phyloP scores from a whole-genome alignment of 1,140 invertebrate genomes.

The Drosophila insularis region DNA sequence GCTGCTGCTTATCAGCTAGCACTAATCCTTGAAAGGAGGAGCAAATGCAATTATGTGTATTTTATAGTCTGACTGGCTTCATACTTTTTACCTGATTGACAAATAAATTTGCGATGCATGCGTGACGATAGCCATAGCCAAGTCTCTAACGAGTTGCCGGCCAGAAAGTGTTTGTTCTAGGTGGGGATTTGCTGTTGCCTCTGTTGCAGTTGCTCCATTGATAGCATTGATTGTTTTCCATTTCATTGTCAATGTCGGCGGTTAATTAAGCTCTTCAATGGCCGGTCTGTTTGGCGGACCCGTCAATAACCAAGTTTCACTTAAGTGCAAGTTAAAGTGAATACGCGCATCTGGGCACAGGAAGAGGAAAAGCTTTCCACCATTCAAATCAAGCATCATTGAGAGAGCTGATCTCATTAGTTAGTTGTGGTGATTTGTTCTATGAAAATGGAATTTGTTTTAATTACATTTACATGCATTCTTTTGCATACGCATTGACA shows the following conservation, averaged over 20 bases:
- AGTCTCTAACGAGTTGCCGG: conserved; percentile 61
- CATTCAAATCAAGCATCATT: conserved; percentile 35
- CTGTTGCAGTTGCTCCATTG: conserved; percentile 12
- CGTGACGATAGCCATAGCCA: conserved; percentile 60
- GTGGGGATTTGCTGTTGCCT: conserved; percentile 8
- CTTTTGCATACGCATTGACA: conserved; percentile 66
- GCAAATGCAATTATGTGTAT: conserved; percentile 79
- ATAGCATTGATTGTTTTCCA: conserved; percentile 73
- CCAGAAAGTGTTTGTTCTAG: conserved; percentile 58
- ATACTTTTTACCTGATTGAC: conserved; percentile 77
- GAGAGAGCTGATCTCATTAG: conserved; percentile 37
- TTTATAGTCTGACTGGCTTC: conserved; percentile 69
- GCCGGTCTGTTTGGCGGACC: background rate
- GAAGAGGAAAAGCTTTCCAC: conserved; percentile 30
- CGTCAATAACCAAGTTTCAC: conserved; percentile 70
- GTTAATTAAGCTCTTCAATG: conserved; percentile 23
- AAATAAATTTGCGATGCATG: conserved; percentile 78
- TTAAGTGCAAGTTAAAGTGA: conserved; percentile 76
- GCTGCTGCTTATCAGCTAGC: conserved; percentile 51
- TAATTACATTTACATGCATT: conserved; percentile 66
- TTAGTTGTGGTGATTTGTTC: conserved; percentile 16
- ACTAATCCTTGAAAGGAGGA: conserved; percentile 54
- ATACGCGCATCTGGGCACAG: conserved; percentile 56
- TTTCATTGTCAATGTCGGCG: conserved; percentile 70
- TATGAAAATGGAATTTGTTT: conserved; percentile 31